Percentiles rank a stretch among this genome's conserved stretches.
Conservation (phyloP, 2,888 invertebrate species). For the Zaprionus bogoriensis region DNA sequence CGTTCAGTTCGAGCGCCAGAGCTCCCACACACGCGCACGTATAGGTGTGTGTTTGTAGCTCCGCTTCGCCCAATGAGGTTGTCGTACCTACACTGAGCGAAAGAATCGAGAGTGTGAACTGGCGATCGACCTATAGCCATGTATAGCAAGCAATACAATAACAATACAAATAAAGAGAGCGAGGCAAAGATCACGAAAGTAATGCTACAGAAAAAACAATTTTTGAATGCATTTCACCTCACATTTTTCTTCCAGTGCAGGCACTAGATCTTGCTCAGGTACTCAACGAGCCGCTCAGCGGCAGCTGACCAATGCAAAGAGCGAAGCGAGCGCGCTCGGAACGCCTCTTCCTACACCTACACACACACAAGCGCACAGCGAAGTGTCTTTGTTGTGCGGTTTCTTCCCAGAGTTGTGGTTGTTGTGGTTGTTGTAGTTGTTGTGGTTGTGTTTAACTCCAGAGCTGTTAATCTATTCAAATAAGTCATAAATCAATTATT, state of each 20-base stretch:
- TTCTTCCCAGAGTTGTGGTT: no score
- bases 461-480: constrained; percentile 64
- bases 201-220: no score
- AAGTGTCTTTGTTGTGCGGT: background rate
- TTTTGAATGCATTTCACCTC: background rate
- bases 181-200: no score
- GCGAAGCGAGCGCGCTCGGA: constrained; percentile 38
- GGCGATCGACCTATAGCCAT: background rate
- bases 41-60: constrained; percentile 20
- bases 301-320: constrained; percentile 59
- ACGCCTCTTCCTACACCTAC: constrained; percentile 51
- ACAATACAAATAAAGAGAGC: background rate
- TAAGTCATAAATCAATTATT: constrained; percentile 69
- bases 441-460: constrained; percentile 38
- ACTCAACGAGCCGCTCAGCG: constrained; percentile 30
- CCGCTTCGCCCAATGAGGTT: constrained; percentile 59
- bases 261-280: constrained; percentile 31
- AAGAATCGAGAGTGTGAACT: background rate
- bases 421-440: background rate
- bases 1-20: constrained; percentile 66
- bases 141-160: background rate
- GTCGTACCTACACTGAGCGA: constrained; percentile 51
- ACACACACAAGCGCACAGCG: background rate
- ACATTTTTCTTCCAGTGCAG: constrained; percentile 49
- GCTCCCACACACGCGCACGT: constrained; percentile 36